A percentile compares a stretch with the other conserved stretches of the same genome.
phyloP scores from a whole-genome alignment of 2,113 vertebrate genomes.

The Scatophagus argus region DNA sequence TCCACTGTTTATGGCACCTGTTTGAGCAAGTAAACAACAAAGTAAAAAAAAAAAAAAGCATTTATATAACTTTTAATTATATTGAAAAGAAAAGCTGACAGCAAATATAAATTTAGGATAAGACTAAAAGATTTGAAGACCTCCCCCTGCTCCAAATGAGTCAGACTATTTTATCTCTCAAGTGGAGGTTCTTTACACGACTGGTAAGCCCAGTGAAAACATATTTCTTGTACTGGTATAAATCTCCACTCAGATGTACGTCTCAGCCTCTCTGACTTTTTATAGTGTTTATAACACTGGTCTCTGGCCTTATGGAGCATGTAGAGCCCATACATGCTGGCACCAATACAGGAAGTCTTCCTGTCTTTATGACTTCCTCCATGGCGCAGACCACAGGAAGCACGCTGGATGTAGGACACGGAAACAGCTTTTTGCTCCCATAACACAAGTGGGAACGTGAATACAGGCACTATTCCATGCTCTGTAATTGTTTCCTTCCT shows the following conservation, averaged over 20 bases:
- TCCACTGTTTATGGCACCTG: too few relatives aligned
- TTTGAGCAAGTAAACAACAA: too few relatives aligned
- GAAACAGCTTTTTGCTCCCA: conserved; percentile 66
- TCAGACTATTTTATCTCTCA: background rate
- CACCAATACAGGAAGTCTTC: conserved; percentile 83
- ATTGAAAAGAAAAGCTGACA: too few relatives aligned
- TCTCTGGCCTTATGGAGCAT: background rate
- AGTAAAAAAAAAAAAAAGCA: too few relatives aligned
- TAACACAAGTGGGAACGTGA: conserved; percentile 64
- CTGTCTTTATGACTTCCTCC: conserved; percentile 84
- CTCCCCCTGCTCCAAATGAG: too few relatives aligned
- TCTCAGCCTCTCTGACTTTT: conserved; percentile 32
- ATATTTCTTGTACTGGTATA: background rate
- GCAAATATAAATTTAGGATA: too few relatives aligned
- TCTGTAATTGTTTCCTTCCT: conserved; percentile 55
- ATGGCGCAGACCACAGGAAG: conserved; percentile 69
- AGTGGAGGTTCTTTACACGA: background rate
- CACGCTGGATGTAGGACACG: conserved; percentile 53
- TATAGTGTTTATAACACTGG: conserved; percentile 34
- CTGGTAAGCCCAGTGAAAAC: conserved; percentile 38
- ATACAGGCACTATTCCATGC: conserved; percentile 32
- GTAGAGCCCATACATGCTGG: conserved; percentile 38
- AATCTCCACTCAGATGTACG: conserved; percentile 12
- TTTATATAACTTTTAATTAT: too few relatives aligned
- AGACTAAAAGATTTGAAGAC: too few relatives aligned